Percentiles rank a stretch among this genome's conserved stretches.
Conservation (phyloP, 2,888 invertebrate genomes). For the Tanypteryx hageni region DNA sequence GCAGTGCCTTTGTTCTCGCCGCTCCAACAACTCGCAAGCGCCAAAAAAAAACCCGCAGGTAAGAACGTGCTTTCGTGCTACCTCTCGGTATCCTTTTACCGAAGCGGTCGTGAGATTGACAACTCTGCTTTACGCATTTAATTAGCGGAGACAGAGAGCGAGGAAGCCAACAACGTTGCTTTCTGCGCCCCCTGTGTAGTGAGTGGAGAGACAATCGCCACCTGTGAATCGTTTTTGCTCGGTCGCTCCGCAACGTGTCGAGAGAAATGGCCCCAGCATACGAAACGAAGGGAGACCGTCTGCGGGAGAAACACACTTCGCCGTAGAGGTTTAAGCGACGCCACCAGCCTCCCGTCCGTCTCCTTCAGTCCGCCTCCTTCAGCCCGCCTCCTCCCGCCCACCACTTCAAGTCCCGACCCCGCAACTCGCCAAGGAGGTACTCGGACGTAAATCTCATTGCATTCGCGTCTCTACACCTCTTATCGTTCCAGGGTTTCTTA, state of each 20-base stretch:
- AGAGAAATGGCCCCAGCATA: neutral
- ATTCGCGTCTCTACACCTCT: neutral
- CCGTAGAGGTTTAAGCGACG: neutral
- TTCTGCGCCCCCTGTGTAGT: neutral
- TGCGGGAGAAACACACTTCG: neutral
- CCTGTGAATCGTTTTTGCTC: neutral
- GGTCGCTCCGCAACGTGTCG: neutral
- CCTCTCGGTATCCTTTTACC: too few species aligned
- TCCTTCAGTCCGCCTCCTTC: too few species aligned
- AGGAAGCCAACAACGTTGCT: neutral
- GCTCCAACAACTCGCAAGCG: too few species aligned
- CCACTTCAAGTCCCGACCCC: neutral
- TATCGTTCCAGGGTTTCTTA: constrained; percentile 2
- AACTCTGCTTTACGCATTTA: neutral
- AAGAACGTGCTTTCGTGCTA: too few species aligned
- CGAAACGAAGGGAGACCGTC: neutral
- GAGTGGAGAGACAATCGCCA: neutral
- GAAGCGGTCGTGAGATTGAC: neutral
- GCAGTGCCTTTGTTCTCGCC: too few species aligned
- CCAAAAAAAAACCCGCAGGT: too few species aligned
- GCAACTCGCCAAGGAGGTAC: neutral
- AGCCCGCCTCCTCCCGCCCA: too few species aligned
- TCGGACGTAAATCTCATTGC: constrained; percentile 16
- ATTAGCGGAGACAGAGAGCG: neutral
- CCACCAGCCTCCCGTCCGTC: too few species aligned